phyloP scores from a whole-genome alignment of 2,113 vertebrate species.

The Lepus europaeus region DNA sequence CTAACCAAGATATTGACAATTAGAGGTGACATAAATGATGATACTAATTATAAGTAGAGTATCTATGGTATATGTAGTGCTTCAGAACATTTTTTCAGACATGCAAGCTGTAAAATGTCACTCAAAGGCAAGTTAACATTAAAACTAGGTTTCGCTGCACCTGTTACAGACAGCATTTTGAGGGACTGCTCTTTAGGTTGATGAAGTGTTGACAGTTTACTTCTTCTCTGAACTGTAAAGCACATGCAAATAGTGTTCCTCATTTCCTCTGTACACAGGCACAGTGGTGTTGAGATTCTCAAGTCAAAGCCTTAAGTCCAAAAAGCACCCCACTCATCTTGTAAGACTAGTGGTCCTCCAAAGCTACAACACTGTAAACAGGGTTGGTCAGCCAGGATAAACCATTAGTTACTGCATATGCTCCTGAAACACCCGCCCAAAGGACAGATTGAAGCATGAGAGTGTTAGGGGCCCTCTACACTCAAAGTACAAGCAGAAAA shows the following conservation, averaged over 20 bases:
- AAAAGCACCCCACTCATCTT: not conserved
- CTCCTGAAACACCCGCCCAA: not conserved
- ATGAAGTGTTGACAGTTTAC: slow-evolving; percentile 17
- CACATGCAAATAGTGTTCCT: not conserved
- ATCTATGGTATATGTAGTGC: not conserved
- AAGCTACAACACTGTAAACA: not conserved
- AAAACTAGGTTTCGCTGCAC: slow-evolving; percentile 44
- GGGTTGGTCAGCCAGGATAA: not conserved
- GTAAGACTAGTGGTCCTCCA: not conserved
- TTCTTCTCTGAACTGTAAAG: slow-evolving; percentile 6
- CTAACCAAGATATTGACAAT: slow-evolving; percentile 57
- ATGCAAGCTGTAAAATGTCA: slow-evolving; percentile 72
- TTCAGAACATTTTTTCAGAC: slow-evolving; percentile 52
- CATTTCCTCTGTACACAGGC: not conserved
- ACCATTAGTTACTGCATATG: fast-evolving
- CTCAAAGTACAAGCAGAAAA: not conserved
- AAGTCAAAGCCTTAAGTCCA: slow-evolving; percentile 23
- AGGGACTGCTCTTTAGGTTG: slow-evolving; percentile 47
- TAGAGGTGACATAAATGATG: slow-evolving; percentile 40
- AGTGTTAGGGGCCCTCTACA: not conserved
- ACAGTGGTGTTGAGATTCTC: not conserved
- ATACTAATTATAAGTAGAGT: slow-evolving; percentile 66
- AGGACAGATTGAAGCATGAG: not conserved
- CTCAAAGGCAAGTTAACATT: slow-evolving; percentile 70
- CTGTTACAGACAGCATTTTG: slow-evolving; percentile 58